Evolutionary conservation across 64 coral and sea anemone genomes (phyloP), one percentile per base, ranked within the genome.

Genomic region (Anthopleura sola): DNA sequence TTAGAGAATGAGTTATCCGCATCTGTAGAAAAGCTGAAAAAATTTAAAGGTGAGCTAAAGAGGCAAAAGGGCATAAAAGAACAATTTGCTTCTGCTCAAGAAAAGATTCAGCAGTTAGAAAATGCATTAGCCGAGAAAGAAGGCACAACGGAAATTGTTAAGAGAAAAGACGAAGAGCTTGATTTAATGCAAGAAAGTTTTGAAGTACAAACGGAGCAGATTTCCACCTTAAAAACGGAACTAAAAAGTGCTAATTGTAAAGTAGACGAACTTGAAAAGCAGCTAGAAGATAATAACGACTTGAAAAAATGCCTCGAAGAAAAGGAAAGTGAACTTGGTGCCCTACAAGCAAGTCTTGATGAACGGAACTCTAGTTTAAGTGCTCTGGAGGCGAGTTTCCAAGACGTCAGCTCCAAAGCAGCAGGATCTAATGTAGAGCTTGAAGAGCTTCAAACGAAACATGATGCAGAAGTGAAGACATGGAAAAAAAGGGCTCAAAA

Each of bases 401-500:
- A 80, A 44, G 89, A 91, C 31, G 50, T 75, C 13, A 91, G 60
- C 51, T 21, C 38, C 4, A 84, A 91, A 34, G 55, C 85, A 37
- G 89, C 78, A 11, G 89, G 77, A 24, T 33, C 85, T 11, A 81
- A 54, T 17, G 57, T 36, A 49, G 82, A 86, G 37, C 40, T 90
- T 78, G 75, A 56, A 44, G 75, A 60, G n/a, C 11, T 54, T 38
- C 82, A 83, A 60, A 60, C 29, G 7, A 83, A 83, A 57, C 89
- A 7, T 71, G 76, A 86, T 49, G 62, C 3, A 37, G 44, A 91
- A 71, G 84, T 91, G 44, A 69, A 60, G 64, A 85, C 84, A 46
- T 66, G 84, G 84, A 91, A 86, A 78, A 91, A 91, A 83, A 91
- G 85, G 62, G 89, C 89, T 0, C 84, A 86, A n/a, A 85, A 84